A percentile compares a stretch with the other conserved stretches of the same genome.
Evolutionary conservation across 2,113 vertebrate genomes (phyloP).

Genomic region (Nibea albiflora): DNA sequence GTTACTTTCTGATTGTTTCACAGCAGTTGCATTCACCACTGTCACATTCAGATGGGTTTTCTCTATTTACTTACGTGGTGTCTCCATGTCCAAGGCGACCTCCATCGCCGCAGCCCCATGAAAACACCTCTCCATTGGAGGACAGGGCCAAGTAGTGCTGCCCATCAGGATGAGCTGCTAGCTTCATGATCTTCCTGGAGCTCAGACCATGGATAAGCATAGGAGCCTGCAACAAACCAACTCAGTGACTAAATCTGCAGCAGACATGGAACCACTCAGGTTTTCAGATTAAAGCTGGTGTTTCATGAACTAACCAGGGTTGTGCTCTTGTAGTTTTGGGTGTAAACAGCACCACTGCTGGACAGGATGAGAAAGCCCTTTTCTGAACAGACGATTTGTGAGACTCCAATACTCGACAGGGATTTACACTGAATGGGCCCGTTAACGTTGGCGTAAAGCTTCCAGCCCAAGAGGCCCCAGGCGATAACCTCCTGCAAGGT

Average conservation of each 20-base stretch:
- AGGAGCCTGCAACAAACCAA: conserved; percentile 86
- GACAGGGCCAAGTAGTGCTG: conserved; percentile 96
- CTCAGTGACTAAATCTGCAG: conserved; percentile 9
- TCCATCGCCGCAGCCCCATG: conserved; percentile 98
- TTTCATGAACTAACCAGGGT: conserved; percentile 85
- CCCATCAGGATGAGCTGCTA: conserved; percentile 96
- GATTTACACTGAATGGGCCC: conserved; percentile 95
- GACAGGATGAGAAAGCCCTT: conserved; percentile 95
- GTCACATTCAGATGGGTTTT: neutral
- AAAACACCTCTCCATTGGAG: conserved; percentile 95
- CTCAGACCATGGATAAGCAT: conserved; percentile 92
- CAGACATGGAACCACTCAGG: too few species aligned
- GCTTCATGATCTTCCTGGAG: conserved; percentile 94
- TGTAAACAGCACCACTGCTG: conserved; percentile 93
- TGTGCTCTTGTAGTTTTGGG: conserved; percentile 95
- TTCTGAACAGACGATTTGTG: conserved; percentile 95
- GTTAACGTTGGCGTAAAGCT: conserved; percentile 93
- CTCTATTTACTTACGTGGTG: conserved; percentile 88
- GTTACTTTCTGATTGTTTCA: too few species aligned
- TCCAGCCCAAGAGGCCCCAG: conserved; percentile 98
- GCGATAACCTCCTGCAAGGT: conserved; percentile 96
- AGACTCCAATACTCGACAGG: conserved; percentile 92
- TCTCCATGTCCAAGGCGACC: conserved; percentile 97
- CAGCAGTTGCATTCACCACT: too few species aligned
- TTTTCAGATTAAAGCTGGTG: neutral